These are phyloP conservation scores for Bettongia penicillata DNA, from an alignment of 2,113 vertebrate species.

Conservation along the genomic window DNA sequence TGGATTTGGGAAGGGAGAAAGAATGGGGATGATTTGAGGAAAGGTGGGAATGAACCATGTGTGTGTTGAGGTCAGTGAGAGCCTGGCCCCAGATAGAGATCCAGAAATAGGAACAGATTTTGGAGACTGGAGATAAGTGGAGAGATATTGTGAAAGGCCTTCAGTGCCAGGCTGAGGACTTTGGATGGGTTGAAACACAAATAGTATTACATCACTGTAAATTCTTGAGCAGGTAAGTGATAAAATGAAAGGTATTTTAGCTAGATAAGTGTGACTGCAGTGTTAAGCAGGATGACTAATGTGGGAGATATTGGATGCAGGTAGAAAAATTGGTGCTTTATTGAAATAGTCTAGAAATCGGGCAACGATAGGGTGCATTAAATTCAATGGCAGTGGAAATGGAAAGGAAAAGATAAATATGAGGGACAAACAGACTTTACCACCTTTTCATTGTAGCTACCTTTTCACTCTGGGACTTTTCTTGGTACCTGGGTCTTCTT, in stretches of 20 bases:
- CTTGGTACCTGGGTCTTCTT: neutral
- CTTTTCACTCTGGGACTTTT: neutral
- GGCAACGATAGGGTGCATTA: neutral
- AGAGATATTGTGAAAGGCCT: neutral
- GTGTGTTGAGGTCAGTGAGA: neutral
- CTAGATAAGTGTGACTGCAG: neutral
- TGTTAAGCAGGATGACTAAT: neutral
- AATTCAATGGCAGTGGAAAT: neutral
- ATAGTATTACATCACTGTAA: neutral
- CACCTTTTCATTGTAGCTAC: neutral
- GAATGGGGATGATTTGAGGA: neutral
- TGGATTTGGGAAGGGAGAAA: neutral
- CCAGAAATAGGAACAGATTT: neutral
- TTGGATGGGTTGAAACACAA: neutral
- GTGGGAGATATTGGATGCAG: neutral
- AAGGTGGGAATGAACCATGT: neutral
- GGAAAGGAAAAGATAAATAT: slow-evolving; percentile 2
- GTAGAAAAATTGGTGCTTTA: neutral
- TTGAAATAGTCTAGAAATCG: neutral
- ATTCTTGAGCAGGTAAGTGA: neutral
- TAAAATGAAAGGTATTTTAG: neutral
- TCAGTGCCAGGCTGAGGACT: neutral
- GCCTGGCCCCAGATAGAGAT: neutral
- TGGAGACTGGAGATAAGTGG: neutral
- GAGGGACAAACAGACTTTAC: slow-evolving; percentile 9